Base-by-base conservation (phyloP, 2,113 vertebrate genomes). In the Piaya cayana region DNA sequence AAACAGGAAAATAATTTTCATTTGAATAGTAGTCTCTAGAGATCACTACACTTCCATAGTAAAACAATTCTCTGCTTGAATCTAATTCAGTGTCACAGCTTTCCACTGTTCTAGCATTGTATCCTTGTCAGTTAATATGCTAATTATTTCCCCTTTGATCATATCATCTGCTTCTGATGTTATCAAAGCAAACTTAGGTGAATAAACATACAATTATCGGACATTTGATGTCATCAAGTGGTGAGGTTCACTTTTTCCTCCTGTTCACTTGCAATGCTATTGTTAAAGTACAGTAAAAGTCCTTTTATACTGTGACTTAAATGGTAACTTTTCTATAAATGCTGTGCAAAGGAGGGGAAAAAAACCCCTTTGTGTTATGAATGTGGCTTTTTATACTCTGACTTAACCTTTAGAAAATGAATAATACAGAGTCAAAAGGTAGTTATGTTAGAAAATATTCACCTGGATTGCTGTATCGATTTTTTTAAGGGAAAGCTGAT, bases 1-100 rank as follows among this genome's bases (percentile, higher is more conserved):
- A 98, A 98, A 98, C 95, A 98, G 98, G 97, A 98, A 98, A 97
- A 75, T 93, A 1, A 96, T 98, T 97, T 98, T 95, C 76, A 94
- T 20, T 96, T 96, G 93, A 93, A 97, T 88, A 86, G 50, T 95
- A 84, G 90, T 96, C 96, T 94, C 95, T 86, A 71, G 92, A 95
- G 88, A 95, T 95, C 83, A 90, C 88, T 92, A 93, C 70, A 82
- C 93, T 97, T 97, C 78, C 74, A 91, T 42, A 88, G 53, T 77
- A 95, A 95, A 94, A 96, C 80, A 92, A 94, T 95, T 96, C 92
- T 84, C 78, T 93, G 77, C 82, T 96, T 90, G 82, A 94, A 90
- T 84, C 78, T 74, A 55, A 58, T 94, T 95, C 77, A 92, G 76
- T 92, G 96, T 96, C 79, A 47, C 83, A 89, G 70, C 88, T 93